Conservation (phyloP, 1,140 invertebrate genomes). For the Oryctes rhinoceros region DNA sequence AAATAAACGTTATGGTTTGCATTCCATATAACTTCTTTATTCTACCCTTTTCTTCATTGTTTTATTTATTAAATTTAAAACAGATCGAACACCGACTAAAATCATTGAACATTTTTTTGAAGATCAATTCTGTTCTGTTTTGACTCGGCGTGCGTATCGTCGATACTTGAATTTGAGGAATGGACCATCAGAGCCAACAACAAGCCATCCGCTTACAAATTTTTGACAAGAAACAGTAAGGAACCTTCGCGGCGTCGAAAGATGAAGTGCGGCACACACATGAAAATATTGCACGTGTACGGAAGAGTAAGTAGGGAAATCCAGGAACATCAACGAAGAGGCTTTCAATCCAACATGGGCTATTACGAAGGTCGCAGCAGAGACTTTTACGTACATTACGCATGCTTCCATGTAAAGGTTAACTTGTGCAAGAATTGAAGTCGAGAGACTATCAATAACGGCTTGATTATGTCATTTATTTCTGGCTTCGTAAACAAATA, state of each 20-base stretch:
- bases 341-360: not conserved
- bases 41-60: too few relatives aligned
- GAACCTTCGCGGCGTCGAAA: not conserved
- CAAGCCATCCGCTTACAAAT: too few relatives aligned
- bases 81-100: not conserved
- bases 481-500: not conserved
- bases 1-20: too few relatives aligned
- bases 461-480: not conserved
- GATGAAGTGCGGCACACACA: not conserved
- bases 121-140: not conserved
- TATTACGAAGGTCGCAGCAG: not conserved
- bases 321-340: not conserved
- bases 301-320: not conserved
- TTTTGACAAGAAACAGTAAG: too few relatives aligned
- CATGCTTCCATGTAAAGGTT: slow-evolving; percentile 1
- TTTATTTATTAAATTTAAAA: too few relatives aligned
- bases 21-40: too few relatives aligned
- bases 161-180: not conserved
- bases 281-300: not conserved
- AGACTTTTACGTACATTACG: slow-evolving; percentile 1
- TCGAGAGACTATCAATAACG: not conserved
- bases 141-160: slow-evolving; percentile 17
- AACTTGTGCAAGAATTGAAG: not conserved
- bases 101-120: slow-evolving; percentile 9
- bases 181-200: not conserved